A percentile compares a stretch with the other conserved stretches of the same genome.
Evolutionary conservation across 2,797 vertebrate genomes (phyloP).

Genomic region (Triplophysa bombifrons): DNA sequence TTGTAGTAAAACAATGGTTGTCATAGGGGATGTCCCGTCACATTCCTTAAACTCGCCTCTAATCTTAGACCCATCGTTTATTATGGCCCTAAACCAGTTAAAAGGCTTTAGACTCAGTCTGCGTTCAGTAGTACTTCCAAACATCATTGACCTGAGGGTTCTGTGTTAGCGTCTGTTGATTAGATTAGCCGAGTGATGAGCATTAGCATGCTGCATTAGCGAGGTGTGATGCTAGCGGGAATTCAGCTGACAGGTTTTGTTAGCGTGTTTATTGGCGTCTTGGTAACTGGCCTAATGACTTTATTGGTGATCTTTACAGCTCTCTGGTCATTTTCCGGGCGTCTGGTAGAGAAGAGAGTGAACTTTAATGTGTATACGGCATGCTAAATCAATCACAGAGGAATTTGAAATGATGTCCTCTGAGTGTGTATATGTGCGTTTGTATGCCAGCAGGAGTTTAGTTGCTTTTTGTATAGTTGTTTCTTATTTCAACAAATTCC

Average conservation of each 20-base stretch:
- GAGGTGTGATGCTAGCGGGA: slow-evolving; percentile 3
- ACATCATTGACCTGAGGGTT: neutral
- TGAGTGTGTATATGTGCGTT: neutral
- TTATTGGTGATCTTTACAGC: slow-evolving; percentile 34
- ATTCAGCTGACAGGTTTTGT: neutral
- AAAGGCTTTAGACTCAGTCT: neutral
- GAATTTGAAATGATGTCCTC: slow-evolving; percentile 29
- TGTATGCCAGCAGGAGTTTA: neutral
- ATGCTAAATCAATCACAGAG: slow-evolving; percentile 23
- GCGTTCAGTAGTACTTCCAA: neutral
- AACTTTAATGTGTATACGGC: slow-evolving; percentile 14
- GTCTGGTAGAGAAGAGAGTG: neutral
- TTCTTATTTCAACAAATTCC: neutral
- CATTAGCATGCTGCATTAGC: slow-evolving; percentile 16
- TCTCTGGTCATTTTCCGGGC: slow-evolving; percentile 24
- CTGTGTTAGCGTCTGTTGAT: slow-evolving; percentile 20
- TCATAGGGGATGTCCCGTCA: neutral
- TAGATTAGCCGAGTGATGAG: slow-evolving; percentile 2
- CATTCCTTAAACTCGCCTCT: neutral
- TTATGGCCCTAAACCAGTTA: slow-evolving; percentile 1
- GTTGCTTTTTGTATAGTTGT: neutral
- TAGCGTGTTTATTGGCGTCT: slow-evolving; percentile 16
- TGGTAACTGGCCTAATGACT: slow-evolving; percentile 28
- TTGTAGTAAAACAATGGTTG: too few relatives aligned
- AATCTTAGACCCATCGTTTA: neutral